Percentiles rank a stretch among this genome's conserved stretches.
Conservation (phyloP, 30 jellyfish, hydroid and myxozoan species). For the Haliclystus octoradiatus region DNA sequence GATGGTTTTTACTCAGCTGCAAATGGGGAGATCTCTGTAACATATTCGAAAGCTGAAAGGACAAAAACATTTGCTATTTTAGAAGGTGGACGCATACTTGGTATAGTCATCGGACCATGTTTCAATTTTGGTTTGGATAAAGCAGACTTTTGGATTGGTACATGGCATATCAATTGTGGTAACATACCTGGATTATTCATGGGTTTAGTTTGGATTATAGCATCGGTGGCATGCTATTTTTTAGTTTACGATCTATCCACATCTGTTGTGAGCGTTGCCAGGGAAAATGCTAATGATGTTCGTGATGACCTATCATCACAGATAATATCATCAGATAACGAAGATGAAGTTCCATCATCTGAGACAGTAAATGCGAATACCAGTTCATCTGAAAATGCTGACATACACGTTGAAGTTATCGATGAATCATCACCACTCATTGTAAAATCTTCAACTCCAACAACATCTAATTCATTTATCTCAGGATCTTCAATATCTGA, state of each 20-base stretch:
- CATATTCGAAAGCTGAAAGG: not conserved
- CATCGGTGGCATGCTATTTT: not conserved
- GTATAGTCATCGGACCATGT: constrained; percentile 5
- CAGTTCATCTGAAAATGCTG: not conserved
- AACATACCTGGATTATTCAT: constrained; percentile 10
- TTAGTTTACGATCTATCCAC: constrained; percentile 1
- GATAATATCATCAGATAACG: no score
- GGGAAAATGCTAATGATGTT: not conserved
- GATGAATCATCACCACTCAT: not conserved
- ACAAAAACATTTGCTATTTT: not conserved
- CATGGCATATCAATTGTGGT: not conserved
- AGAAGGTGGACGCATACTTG: constrained; percentile 2
- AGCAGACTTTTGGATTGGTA: not conserved
- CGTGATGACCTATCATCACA: no score
- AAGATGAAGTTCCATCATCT: not conserved
- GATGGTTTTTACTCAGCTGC: not conserved
- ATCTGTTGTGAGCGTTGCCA: not conserved
- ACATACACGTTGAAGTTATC: not conserved
- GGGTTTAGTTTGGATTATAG: not conserved
- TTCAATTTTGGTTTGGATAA: not conserved
- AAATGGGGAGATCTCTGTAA: constrained; percentile 1
- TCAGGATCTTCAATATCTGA: not conserved
- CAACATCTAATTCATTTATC: not conserved
- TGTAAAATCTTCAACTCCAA: not conserved
- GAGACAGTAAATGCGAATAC: not conserved